phyloP scores from a whole-genome alignment of 2,888 invertebrate genomes.

The Tigriopus californicus region DNA sequence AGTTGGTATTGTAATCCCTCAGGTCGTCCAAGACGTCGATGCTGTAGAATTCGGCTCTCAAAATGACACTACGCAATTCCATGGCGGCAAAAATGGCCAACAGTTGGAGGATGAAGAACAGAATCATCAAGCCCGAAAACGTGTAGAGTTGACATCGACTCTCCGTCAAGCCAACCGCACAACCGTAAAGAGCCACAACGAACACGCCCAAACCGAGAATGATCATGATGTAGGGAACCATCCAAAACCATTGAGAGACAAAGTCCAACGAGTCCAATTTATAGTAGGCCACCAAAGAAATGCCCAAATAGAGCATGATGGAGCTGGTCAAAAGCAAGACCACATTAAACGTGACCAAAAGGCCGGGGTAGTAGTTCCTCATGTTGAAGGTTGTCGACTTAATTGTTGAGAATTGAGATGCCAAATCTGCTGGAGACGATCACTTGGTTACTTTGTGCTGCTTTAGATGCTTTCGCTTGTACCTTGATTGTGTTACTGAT shows the following conservation, averaged over 20 bases:
- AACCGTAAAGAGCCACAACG: constrained; percentile 1
- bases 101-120: not conserved
- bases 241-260: not conserved
- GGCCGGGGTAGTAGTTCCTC: too few species aligned
- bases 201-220: not conserved
- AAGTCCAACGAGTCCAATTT: not conserved
- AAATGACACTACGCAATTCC: not conserved
- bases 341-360: not conserved
- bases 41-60: not conserved
- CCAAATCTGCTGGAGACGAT: too few species aligned
- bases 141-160: not conserved
- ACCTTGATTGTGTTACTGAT: too few species aligned
- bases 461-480: too few species aligned
- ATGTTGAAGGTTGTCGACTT: too few species aligned
- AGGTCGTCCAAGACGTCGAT: constrained; percentile 1
- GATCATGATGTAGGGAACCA: not conserved
- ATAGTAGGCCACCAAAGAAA: not conserved
- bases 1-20: not conserved
- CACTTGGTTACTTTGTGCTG: too few species aligned
- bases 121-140: not conserved
- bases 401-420: too few species aligned
- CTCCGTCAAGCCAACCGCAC: not conserved
- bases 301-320: not conserved
- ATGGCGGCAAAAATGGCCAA: constrained; percentile 6
- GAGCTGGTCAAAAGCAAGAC: not conserved